Base-by-base conservation (phyloP, 2,888 invertebrate species). In the Drosophila melanosoma region DNA sequence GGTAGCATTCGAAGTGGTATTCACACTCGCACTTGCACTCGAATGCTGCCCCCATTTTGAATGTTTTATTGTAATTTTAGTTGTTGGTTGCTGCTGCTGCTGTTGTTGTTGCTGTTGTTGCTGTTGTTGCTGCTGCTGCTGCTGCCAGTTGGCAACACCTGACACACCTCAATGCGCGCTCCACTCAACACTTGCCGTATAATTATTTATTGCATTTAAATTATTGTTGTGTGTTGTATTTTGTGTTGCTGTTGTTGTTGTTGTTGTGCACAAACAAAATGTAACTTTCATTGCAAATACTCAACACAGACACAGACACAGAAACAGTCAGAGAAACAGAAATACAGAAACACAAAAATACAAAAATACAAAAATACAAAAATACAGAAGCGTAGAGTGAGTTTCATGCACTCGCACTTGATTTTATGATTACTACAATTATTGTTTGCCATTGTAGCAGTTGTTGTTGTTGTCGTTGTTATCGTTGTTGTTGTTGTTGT, bases 131-230 rank as follows among this genome's bases (percentile, higher is more conserved):
- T 40, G 57, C 56, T 45, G 53, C n/a, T 54, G 60, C 57, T 76
- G 69, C 61, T 81, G 84, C 66, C 79, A 79, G 85, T 65, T 71
- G 73, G 82, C 76, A 81, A 74, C 81, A 76, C 78, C 77, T 80
- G 85, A 82, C 89, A 86, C 85, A 86, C 85, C 85, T 89, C 85
- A 89, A 86, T 86, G 85, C 87, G 76, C 85, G 87, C 82, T 87
- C 87, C 87, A 89, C 89, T 89, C 85, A 90, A 85, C 86, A 87
- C 88, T 88, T 89, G 88, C 78, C 74, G 79, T 90, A 89, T 89
- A 89, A 89, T 89, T 89, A 89, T 91, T 89, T 89, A 89, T 89
- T 90, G 90, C 89, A 91, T 91, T 89, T 88, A 89, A 89, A 91
- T 91, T 85, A 87, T 90, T 90, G 83, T 90, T 80, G 76, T 69